Percentiles rank a stretch among this genome's conserved stretches.
These are phyloP conservation scores for Temnothorax ravouxi DNA, from an alignment of 2,888 invertebrate genomes.

Conservation along the genomic window DNA sequence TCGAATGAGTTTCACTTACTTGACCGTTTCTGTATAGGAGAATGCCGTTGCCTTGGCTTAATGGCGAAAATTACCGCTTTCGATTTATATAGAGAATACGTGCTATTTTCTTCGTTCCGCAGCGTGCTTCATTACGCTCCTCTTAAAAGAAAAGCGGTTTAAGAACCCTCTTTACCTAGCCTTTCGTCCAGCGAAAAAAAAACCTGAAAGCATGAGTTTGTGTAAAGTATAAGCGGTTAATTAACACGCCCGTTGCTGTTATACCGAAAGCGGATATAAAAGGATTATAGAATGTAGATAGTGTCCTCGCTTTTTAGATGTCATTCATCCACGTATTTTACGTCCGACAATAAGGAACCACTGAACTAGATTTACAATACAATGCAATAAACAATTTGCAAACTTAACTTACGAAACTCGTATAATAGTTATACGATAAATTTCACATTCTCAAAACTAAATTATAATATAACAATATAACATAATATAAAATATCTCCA, in stretches of 20 bases:
- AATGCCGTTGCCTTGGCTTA: slow-evolving; percentile 40
- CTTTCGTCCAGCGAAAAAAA: slow-evolving; percentile 50
- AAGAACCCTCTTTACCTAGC: slow-evolving; percentile 62
- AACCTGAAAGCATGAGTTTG: slow-evolving; percentile 55
- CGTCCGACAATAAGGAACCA: slow-evolving; percentile 14
- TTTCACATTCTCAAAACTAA: not conserved
- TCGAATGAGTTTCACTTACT: slow-evolving; percentile 46
- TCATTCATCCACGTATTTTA: slow-evolving; percentile 23
- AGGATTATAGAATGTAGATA: slow-evolving; percentile 69
- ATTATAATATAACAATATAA: not conserved
- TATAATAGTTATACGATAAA: not conserved
- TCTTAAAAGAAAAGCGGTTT: slow-evolving; percentile 66
- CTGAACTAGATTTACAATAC: not conserved
- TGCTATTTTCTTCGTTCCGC: slow-evolving; percentile 42
- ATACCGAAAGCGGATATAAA: slow-evolving; percentile 59
- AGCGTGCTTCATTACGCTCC: slow-evolving; percentile 60
- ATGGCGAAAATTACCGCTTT: slow-evolving; percentile 53
- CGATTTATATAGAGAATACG: slow-evolving; percentile 60
- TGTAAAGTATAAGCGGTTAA: slow-evolving; percentile 68
- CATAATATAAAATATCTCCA: not conserved
- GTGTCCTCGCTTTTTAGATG: slow-evolving; percentile 38
- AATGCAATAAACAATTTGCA: slow-evolving; percentile 14
- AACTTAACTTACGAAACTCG: not conserved
- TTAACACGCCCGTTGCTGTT: slow-evolving; percentile 65
- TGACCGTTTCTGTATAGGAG: slow-evolving; percentile 22